A percentile compares a stretch with the other conserved stretches of the same genome.
phyloP scores from a whole-genome alignment of 2,888 invertebrate genomes.

The Dryobota labecula region DNA sequence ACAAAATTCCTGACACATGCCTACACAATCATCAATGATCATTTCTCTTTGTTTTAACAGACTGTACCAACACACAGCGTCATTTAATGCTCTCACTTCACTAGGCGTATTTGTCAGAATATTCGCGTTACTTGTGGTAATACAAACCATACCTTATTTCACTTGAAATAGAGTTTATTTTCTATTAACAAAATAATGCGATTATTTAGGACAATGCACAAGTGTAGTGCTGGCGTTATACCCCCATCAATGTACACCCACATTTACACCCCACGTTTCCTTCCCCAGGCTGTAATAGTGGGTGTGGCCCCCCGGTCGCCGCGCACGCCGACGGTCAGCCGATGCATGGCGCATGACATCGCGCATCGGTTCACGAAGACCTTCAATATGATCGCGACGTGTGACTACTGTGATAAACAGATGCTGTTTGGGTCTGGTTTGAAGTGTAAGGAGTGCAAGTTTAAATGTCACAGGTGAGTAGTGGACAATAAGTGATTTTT shows the following conservation, averaged over 20 bases:
- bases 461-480: constrained; percentile 93
- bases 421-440: constrained; percentile 95
- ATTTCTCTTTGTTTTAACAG: constrained; percentile 17
- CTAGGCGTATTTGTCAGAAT: constrained; percentile 2
- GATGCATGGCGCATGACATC: constrained; percentile 96
- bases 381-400: constrained; percentile 96
- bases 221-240: not conserved
- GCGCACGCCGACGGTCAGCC: constrained; percentile 93
- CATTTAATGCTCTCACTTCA: constrained; percentile 8
- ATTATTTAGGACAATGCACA: not conserved
- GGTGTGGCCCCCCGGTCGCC: constrained; percentile 91
- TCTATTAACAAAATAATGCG: not conserved
- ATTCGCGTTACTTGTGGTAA: not conserved
- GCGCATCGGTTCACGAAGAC: constrained; percentile 97
- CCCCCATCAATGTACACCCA: not conserved
- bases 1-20: not conserved
- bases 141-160: not conserved
- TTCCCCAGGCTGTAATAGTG: constrained; percentile 24
- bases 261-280: not conserved
- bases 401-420: constrained; percentile 97
- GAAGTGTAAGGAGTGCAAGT: constrained; percentile 98
- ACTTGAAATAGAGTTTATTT: not conserved
- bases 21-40: not conserved
- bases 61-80: constrained; percentile 23
- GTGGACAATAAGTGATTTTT: not conserved